phyloP scores from a whole-genome alignment of 2,888 invertebrate species.

The Fissipunctia ypsillon region DNA sequence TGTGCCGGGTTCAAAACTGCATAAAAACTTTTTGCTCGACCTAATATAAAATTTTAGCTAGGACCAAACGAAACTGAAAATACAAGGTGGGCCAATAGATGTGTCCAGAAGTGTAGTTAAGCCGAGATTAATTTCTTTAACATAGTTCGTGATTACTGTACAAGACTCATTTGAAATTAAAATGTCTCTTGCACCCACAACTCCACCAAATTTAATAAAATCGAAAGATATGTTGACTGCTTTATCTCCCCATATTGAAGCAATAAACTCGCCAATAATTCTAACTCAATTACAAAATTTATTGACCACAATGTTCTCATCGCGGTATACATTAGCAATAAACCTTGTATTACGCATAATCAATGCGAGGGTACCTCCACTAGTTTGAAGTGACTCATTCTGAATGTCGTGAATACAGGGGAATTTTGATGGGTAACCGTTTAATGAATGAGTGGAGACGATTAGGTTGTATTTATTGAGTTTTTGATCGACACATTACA shows the following conservation, averaged over 20 bases:
- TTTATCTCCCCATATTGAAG: slow-evolving; percentile 26
- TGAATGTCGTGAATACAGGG: slow-evolving; percentile 66
- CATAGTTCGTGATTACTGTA: too few species aligned
- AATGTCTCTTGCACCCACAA: not conserved
- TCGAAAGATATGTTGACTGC: slow-evolving; percentile 12
- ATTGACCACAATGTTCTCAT: slow-evolving; percentile 37
- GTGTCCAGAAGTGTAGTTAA: too few species aligned
- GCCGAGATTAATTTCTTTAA: not conserved
- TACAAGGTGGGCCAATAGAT: too few species aligned
- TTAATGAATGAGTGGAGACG: slow-evolving; percentile 56
- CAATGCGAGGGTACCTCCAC: slow-evolving; percentile 59
- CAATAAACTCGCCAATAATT: slow-evolving; percentile 38
- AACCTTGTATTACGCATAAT: slow-evolving; percentile 64
- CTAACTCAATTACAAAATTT: slow-evolving; percentile 43
- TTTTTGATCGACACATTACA: slow-evolving; percentile 26
- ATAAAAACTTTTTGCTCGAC: too few species aligned
- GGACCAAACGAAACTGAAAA: too few species aligned
- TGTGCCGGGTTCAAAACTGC: too few species aligned
- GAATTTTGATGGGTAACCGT: slow-evolving; percentile 65
- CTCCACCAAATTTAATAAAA: not conserved
- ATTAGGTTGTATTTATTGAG: slow-evolving; percentile 23
- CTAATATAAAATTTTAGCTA: too few species aligned
- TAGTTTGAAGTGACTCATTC: slow-evolving; percentile 66
- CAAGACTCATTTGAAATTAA: not conserved
- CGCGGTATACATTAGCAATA: slow-evolving; percentile 68